Base-by-base conservation (phyloP, 1,140 invertebrate genomes). In the Propsilocerus akamusi region DNA sequence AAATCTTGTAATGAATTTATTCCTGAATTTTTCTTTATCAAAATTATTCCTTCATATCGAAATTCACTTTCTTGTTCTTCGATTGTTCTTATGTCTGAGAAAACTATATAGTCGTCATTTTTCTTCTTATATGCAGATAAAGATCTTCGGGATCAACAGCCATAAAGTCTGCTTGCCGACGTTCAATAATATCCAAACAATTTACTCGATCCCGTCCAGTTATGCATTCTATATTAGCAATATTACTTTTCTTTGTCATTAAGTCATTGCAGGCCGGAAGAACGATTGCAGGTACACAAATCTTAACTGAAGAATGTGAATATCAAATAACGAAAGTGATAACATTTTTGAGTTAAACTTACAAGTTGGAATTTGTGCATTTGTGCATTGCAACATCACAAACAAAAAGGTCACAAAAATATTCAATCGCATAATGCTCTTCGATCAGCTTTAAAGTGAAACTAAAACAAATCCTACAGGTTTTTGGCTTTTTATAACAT, bases 91-190 rank as follows among this genome's bases (percentile, higher is more conserved):
- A 83, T 75, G 57, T 84, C 74, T 30, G 74, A 79, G 58, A 84
- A 77, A 1, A 81, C 69, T 0, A 70, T 70, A 52, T 78, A 78
- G 51, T 76, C 71, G 52, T 77, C 67, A 50, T 75, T 75, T 20
- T 72, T 69, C 28, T 75, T 72, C 26, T 80, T 77, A 22, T 74
- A 79, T 10, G 82, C 86, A 5, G 72, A 60, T 87, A 91, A 73
- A 89, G 62, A 52, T 64, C 63, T 58, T 88, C 85, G 2, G 86
- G 82, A 58, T 91, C 86, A 1, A 83, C 74, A 11, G 81, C 78
- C 14, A 81, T 76, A 23, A 90, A 72, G 62, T 92, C 87, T 0
- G 86, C 86, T 56, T 82, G 72, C 32, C 79, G 73, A 55, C 77
- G 70, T 41, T 80, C 74, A 23, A 92, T 77, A 59, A 75, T 73